Conservation (phyloP, 2,888 invertebrate species). For the Ormyrus pomaceus region DNA sequence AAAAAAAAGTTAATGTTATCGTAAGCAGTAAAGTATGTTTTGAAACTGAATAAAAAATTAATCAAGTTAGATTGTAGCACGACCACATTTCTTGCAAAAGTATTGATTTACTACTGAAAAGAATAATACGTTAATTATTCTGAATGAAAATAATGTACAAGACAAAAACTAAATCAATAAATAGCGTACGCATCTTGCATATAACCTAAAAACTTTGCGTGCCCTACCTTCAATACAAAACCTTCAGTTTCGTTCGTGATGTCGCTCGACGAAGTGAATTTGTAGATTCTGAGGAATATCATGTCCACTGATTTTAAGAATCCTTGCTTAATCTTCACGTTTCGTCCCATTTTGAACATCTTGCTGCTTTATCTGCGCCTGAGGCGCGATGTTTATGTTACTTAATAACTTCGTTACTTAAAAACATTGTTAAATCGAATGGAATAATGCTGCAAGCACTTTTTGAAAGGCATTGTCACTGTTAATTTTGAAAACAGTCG, state of each 20-base stretch:
- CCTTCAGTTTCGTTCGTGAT: constrained; percentile 21
- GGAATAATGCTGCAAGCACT: background rate
- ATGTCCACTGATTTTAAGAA: constrained; percentile 28
- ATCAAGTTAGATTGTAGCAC: too few relatives aligned
- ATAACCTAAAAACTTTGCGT: constrained; percentile 45
- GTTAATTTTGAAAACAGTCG: constrained; percentile 34
- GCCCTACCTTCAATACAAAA: constrained; percentile 47
- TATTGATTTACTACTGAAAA: too few relatives aligned
- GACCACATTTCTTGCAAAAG: too few relatives aligned
- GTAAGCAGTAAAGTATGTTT: too few relatives aligned
- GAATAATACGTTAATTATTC: too few relatives aligned
- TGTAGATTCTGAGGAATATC: constrained; percentile 27
- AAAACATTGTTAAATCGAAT: constrained; percentile 11
- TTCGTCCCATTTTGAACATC: constrained; percentile 45
- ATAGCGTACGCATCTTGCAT: background rate
- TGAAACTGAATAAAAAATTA: too few relatives aligned
- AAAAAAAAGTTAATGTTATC: too few relatives aligned
- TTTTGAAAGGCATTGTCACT: background rate
- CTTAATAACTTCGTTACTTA: background rate
- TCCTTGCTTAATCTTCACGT: constrained; percentile 31
- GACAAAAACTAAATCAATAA: too few relatives aligned
- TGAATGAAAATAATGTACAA: too few relatives aligned
- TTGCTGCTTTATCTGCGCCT: background rate
- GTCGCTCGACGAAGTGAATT: constrained; percentile 30
- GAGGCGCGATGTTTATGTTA: background rate